A percentile compares a stretch with the other conserved stretches of the same genome.
Evolutionary conservation across 2,888 invertebrate species (phyloP).

Genomic region (Tiliacea citrago): DNA sequence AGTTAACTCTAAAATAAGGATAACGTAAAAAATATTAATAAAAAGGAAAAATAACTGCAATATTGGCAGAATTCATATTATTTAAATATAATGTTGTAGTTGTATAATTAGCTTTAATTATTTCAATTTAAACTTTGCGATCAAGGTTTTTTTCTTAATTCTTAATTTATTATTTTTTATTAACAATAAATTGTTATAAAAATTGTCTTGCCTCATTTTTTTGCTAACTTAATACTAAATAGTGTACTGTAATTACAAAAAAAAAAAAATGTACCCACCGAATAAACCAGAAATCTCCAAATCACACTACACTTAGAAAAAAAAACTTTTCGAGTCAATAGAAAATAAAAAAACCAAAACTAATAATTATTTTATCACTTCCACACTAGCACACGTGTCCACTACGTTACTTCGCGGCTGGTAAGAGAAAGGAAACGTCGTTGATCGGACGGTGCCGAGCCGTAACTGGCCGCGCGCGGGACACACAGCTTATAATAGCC

Average conservation of each 20-base stretch:
- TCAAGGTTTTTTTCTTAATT: not conserved
- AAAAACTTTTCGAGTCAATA: not conserved
- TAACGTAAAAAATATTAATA: not conserved
- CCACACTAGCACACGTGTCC: slow-evolving; percentile 36
- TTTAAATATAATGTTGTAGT: not conserved
- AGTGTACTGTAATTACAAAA: not conserved
- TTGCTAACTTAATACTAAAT: not conserved
- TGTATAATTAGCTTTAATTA: not conserved
- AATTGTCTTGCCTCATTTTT: not conserved
- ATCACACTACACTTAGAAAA: slow-evolving; percentile 27
- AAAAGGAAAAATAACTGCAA: not conserved
- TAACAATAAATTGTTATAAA: not conserved
- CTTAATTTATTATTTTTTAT: not conserved
- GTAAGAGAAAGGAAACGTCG: slow-evolving; percentile 26
- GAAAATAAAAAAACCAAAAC: not conserved
- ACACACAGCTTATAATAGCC: slow-evolving; percentile 19
- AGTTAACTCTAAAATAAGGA: not conserved
- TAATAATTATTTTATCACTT: slow-evolving; percentile 28
- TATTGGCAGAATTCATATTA: not conserved
- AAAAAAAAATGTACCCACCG: slow-evolving; percentile 31
- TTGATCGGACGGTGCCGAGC: not conserved
- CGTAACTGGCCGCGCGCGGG: slow-evolving; percentile 40
- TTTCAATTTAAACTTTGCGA: not conserved
- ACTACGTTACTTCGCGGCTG: slow-evolving; percentile 13
- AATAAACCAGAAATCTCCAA: slow-evolving; percentile 29